A percentile compares a stretch with the other conserved stretches of the same genome.
Evolutionary conservation across 64 coral and sea anemone species (phyloP).

Genomic region (Pachyseris speciosa): DNA sequence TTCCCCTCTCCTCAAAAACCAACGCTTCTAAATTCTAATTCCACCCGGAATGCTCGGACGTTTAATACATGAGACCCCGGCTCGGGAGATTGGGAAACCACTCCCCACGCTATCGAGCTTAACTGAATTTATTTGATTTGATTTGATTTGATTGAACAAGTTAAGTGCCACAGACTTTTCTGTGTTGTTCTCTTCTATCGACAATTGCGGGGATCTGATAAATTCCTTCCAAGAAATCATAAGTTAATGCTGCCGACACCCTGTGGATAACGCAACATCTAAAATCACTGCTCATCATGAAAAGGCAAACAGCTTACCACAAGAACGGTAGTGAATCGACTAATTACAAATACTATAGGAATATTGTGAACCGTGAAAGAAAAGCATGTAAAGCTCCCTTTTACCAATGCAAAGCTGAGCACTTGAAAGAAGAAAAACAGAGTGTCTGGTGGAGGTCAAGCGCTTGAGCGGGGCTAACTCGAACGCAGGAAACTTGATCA

Average conservation of each 20-base stretch:
- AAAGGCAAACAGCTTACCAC: slow-evolving; percentile 51
- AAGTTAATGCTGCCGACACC: slow-evolving; percentile 29
- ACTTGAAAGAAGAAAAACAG: neutral
- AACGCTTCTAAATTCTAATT: too few species aligned
- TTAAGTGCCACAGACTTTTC: slow-evolving; percentile 20
- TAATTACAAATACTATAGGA: neutral
- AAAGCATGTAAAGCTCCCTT: neutral
- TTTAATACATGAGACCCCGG: too few species aligned
- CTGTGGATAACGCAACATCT: slow-evolving; percentile 52
- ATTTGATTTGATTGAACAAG: too few species aligned
- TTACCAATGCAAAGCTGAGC: neutral
- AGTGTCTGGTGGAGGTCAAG: neutral
- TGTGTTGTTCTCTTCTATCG: slow-evolving; percentile 26
- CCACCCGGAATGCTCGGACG: too few species aligned
- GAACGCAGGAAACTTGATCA: neutral
- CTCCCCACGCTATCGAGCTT: too few species aligned
- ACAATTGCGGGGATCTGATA: slow-evolving; percentile 29
- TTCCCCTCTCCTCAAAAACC: too few species aligned
- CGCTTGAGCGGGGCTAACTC: neutral
- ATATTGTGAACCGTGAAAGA: slow-evolving; percentile 5
- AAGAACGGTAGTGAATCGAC: neutral
- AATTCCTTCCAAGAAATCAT: slow-evolving; percentile 14
- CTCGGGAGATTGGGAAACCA: too few species aligned
- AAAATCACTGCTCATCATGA: slow-evolving; percentile 63
- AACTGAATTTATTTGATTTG: too few species aligned